These are phyloP conservation scores for Sapajus apella DNA, from an alignment of 2,113 vertebrate genomes.

Conservation along the genomic window DNA sequence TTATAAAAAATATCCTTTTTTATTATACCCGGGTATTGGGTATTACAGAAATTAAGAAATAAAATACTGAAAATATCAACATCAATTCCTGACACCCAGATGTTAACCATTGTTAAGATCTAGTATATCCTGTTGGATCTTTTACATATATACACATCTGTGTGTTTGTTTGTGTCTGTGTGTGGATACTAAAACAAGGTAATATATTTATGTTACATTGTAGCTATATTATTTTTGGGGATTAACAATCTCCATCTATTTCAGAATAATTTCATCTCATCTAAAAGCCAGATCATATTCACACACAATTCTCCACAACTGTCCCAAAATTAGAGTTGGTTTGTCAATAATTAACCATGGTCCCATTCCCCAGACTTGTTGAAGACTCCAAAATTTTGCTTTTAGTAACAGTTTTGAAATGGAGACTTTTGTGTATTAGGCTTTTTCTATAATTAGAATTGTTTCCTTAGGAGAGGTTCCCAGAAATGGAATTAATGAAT, in stretches of 20 bases:
- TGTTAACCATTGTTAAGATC: background rate
- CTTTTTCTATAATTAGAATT: slow-evolving; percentile 78
- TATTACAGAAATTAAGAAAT: slow-evolving; percentile 33
- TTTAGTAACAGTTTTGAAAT: slow-evolving; percentile 63
- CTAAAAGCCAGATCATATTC: background rate
- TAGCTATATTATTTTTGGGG: background rate
- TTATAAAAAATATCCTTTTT: background rate
- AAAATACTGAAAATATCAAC: slow-evolving; percentile 15
- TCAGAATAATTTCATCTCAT: slow-evolving; percentile 34
- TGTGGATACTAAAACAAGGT: background rate
- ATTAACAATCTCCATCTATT: background rate
- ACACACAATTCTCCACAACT: background rate
- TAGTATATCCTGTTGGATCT: background rate
- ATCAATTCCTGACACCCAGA: background rate
- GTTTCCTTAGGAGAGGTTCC: slow-evolving; percentile 77
- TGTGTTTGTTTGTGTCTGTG: too few species aligned
- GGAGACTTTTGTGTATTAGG: slow-evolving; percentile 58
- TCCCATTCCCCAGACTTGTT: background rate
- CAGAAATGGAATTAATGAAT: slow-evolving; percentile 79
- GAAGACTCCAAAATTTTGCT: slow-evolving; percentile 38
- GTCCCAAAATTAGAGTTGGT: background rate
- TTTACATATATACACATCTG: background rate
- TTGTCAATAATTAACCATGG: slow-evolving; percentile 26
- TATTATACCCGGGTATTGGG: background rate
- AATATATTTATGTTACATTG: background rate